Evolutionary conservation across 2,113 vertebrate species (phyloP).

Genomic region (Chlamydotis undulata): DNA sequence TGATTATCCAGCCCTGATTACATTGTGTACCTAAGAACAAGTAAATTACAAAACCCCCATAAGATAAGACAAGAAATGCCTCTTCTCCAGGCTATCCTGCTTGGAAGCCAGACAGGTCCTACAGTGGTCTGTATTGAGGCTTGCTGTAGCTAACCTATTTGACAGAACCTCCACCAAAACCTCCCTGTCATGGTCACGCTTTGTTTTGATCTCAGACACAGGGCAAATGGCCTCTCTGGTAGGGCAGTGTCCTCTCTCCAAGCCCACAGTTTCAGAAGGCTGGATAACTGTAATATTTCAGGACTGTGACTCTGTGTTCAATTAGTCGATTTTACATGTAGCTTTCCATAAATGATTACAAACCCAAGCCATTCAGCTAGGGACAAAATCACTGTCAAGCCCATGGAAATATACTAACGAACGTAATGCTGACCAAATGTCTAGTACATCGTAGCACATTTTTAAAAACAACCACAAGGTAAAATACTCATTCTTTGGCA

Average conservation of each 20-base stretch:
- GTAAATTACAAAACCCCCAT: neutral
- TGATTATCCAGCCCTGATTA: neutral
- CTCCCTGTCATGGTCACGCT: neutral
- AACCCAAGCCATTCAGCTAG: neutral
- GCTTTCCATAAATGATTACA: neutral
- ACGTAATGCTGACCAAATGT: conserved; percentile 3
- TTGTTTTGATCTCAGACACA: neutral
- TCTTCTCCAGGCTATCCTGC: neutral
- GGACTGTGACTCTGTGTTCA: neutral
- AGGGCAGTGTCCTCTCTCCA: neutral
- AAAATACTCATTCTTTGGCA: conserved; percentile 51
- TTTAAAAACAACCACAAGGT: conserved; percentile 21
- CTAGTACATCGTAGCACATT: neutral
- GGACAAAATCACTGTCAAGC: neutral
- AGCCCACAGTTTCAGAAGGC: neutral
- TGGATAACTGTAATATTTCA: neutral
- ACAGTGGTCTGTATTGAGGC: neutral
- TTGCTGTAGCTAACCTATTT: neutral
- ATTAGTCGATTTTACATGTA: neutral
- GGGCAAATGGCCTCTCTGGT: neutral
- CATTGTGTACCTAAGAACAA: neutral
- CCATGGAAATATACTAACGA: neutral
- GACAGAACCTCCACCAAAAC: neutral
- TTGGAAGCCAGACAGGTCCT: neutral
- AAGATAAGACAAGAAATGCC: neutral